These are phyloP conservation scores for Nanger granti DNA, from an alignment of 2,113 vertebrate genomes.

Conservation along the genomic window DNA sequence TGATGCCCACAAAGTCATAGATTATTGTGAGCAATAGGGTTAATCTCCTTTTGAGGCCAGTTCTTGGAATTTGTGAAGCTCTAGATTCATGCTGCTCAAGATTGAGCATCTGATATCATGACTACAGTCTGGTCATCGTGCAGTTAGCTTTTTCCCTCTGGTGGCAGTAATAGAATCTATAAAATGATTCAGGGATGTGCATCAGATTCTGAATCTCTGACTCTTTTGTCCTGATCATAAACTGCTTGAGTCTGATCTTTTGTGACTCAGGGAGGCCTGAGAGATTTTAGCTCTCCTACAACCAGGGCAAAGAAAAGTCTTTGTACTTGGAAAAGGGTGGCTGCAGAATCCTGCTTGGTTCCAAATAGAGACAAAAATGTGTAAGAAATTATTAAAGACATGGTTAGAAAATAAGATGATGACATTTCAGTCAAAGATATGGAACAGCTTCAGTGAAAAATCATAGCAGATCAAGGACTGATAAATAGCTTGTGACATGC, in stretches of 20 bases:
- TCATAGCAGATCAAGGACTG: not conserved
- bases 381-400: not conserved
- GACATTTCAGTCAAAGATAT: not conserved
- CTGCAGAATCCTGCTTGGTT: not conserved
- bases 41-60: not conserved
- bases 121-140: not conserved
- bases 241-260: not conserved
- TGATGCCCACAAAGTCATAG: not conserved
- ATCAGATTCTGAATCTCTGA: not conserved
- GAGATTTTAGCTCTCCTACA: not conserved
- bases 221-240: not conserved
- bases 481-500: not conserved
- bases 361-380: not conserved
- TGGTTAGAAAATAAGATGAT: not conserved
- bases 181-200: not conserved
- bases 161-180: not conserved
- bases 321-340: not conserved
- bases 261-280: not conserved
- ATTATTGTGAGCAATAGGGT: not conserved
- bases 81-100: not conserved
- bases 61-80: not conserved
- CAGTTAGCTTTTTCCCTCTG: not conserved
- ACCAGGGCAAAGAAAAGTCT: not conserved
- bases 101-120: not conserved
- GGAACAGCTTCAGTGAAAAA: not conserved